Base-by-base conservation (phyloP, 2,888 invertebrate species). In the Smittia sp. region DNA sequence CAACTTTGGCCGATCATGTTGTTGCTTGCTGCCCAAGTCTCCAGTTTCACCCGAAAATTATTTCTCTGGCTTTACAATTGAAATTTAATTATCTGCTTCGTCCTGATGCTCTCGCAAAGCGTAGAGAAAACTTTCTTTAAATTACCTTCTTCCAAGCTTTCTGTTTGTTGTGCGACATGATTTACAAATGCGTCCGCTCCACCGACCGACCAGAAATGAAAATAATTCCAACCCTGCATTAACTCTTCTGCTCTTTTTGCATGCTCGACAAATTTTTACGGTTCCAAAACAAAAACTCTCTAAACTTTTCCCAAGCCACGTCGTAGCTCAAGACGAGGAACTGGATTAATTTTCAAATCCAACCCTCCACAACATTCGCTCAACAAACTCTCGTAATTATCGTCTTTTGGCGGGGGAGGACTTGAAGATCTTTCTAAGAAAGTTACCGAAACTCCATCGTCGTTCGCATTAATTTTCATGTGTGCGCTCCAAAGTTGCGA, bases 201-300 rank as follows among this genome's bases (percentile, higher is more conserved):
- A 46, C 46, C 32, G n/a, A 46, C 46, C 3, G 46, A 46, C 46
- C 46, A 24, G 27, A 27, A 63, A 63, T 27, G 15, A 25, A 63
- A 63, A 4, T 27, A 63, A 7, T 52, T 13, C 4, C 9, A 27
- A n/a, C 13, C 22, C 15, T 24, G 63, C 7, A 63, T 11, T 63
- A 58, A 58, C 58, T 58, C 58, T 63, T 63, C 24, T 63, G 27
- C 27, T 63, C n/a, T 27, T 63, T 63, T 63, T 63, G 22, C 25
- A 27, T 13, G 63, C 63, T 63, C 22, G 22, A 27, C 9, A 63
- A 27, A n/a, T 3, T 63, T 63, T 63, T 63, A 25, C 63, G 25
- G 22, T 63, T 63, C 9, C 11, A 22, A 20, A n/a, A n/a, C n/a
- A n/a, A n/a, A 58, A 18, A 58, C n/a, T 46, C 52, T 15, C 7